Base-by-base conservation (phyloP, 1,140 invertebrate genomes). In the Panagrolaimus sp. region DNA sequence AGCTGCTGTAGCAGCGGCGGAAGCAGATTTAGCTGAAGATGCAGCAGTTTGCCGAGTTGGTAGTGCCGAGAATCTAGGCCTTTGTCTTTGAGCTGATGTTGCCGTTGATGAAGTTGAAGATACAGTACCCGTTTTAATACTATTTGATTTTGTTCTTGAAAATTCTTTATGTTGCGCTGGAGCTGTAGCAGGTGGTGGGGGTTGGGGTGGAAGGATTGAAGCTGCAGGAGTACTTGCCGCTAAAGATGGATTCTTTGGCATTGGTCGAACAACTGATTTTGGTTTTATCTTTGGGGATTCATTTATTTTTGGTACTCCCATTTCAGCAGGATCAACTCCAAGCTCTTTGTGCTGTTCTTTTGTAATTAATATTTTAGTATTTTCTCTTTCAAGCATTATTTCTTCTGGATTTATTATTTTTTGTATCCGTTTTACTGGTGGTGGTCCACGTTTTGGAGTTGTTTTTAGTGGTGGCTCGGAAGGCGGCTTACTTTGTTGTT, bases 211-310 rank as follows among this genome's bases (percentile, higher is more conserved):
- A 38, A 38, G 31, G 31, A 38, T 38, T 38, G 31, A 38, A 38
- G 31, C 31, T 38, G 31, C 31, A 2, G 31, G 31, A 7, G 31
- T 38, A 42, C 23, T 64, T 5, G 73, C 51, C 9, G 68, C 47
- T n/a, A 72, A 13, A 11, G 68, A 25, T 9, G 74, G 31, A 16
- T 66, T 44, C 65, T 80, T 76, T 23, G 76, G 76, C 78, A 80
- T 80, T 47, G 78, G 78, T 14, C 72, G 68, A 14, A 80, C 78
- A 23, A 80, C 80, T 5, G 78, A 80, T 71, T 57, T 80, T 78
- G 47, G 67, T 31, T 72, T 65, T n/a, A 46, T 66, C 20, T 65
- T 72, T 53, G 44, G 44, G 1, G 44, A 46, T 48, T 31, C 66
- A 0, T 16, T 23, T 13, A 44, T 38, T 42, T 46, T 8, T 11